Evolutionary conservation across 1,140 invertebrate genomes (phyloP).

Genomic region (Nebria ingens): DNA sequence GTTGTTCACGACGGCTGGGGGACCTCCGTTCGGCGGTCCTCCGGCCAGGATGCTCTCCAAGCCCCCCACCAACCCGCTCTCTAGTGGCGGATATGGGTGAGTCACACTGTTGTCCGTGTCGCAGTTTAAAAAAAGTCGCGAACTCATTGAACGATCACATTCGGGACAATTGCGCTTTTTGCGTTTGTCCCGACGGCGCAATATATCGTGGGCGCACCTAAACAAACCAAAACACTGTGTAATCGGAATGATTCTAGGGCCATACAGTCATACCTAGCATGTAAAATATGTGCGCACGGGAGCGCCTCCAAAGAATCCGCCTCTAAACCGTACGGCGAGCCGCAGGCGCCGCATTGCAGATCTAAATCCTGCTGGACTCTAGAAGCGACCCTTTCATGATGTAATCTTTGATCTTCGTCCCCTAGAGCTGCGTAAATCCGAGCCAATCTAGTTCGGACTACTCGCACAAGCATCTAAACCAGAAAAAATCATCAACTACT

Average conservation of each 20-base stretch:
- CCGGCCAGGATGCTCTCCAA: neutral
- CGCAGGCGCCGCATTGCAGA: conserved; percentile 64
- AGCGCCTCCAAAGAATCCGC: conserved; percentile 63
- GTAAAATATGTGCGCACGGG: conserved; percentile 74
- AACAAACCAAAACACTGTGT: conserved; percentile 19
- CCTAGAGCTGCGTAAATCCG: conserved; percentile 69
- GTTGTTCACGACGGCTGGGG: too few relatives aligned
- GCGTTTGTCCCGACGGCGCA: conserved; percentile 52
- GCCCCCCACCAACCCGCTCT: neutral
- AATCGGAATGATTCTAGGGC: too few relatives aligned
- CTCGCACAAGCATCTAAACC: conserved; percentile 62
- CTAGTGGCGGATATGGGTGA: neutral
- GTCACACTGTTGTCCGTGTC: conserved; percentile 21
- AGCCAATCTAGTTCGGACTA: conserved; percentile 61
- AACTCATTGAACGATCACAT: conserved; percentile 30
- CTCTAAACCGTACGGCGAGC: conserved; percentile 61
- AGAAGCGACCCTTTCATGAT: conserved; percentile 59
- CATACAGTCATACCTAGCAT: conserved; percentile 52
- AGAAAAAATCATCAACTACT: conserved; percentile 5
- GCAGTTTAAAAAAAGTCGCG: conserved; percentile 30
- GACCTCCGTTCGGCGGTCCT: too few relatives aligned
- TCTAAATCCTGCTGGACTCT: conserved; percentile 61
- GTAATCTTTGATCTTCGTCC: conserved; percentile 63
- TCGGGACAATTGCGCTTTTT: conserved; percentile 37
- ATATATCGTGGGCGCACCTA: conserved; percentile 60